A percentile compares a stretch with the other conserved stretches of the same genome.
Conservation (phyloP, 2,113 vertebrate species). For the Beaufortia kweichowensis region DNA sequence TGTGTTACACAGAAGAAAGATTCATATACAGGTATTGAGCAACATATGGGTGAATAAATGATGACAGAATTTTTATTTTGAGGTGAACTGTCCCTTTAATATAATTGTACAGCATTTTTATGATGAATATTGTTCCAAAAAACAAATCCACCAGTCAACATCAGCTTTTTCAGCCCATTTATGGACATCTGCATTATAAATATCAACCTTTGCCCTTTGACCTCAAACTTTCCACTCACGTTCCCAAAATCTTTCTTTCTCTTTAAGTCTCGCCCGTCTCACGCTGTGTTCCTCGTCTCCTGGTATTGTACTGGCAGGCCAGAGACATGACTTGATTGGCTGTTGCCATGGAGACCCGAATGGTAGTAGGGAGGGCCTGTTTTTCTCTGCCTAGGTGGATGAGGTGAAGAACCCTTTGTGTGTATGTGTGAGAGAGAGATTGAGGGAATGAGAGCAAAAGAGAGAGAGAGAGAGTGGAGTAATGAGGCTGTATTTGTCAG, state of each 20-base stretch:
- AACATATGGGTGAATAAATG: too few relatives aligned
- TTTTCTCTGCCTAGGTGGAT: constrained; percentile 55
- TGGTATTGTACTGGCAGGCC: constrained; percentile 47
- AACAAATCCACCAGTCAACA: too few relatives aligned
- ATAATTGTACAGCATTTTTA: too few relatives aligned
- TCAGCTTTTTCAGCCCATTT: too few relatives aligned
- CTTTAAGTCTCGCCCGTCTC: not conserved
- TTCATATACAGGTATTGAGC: too few relatives aligned
- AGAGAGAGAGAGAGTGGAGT: constrained; percentile 21
- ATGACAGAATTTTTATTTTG: too few relatives aligned
- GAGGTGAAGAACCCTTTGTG: constrained; percentile 49
- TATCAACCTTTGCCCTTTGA: constrained; percentile 24
- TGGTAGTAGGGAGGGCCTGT: constrained; percentile 56
- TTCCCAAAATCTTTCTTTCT: not conserved
- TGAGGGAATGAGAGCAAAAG: constrained; percentile 11
- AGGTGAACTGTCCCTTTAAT: too few relatives aligned
- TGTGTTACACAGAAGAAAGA: too few relatives aligned
- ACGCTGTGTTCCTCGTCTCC: constrained; percentile 22
- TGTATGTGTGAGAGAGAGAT: constrained; percentile 16
- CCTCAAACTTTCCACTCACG: not conserved
- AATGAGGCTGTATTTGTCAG: constrained; percentile 52
- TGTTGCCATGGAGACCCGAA: constrained; percentile 58
- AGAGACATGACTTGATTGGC: constrained; percentile 51
- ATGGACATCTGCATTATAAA: not conserved
- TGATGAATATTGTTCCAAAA: too few relatives aligned